A percentile compares a stretch with the other conserved stretches of the same genome.
Evolutionary conservation across 2,888 invertebrate genomes (phyloP).

Genomic region (Troilus luridus): DNA sequence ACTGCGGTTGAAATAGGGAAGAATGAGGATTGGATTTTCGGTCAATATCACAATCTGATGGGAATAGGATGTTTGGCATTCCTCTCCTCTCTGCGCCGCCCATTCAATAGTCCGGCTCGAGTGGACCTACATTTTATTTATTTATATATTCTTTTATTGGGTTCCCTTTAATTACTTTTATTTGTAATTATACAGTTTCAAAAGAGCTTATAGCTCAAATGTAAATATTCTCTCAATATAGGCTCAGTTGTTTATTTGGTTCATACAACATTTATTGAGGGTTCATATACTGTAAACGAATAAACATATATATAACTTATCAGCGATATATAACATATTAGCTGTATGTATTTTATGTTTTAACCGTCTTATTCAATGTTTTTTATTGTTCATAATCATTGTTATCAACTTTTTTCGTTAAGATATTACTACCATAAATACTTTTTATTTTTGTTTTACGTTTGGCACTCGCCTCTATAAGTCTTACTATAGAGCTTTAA

Average conservation of each 20-base stretch:
- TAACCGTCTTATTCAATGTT: too few relatives aligned
- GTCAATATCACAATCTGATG: slow-evolving; percentile 29
- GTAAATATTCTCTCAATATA: not conserved
- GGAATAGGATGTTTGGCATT: not conserved
- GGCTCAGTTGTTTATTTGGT: too few relatives aligned
- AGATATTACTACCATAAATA: too few relatives aligned
- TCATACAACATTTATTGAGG: too few relatives aligned
- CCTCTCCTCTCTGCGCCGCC: not conserved
- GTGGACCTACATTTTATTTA: not conserved
- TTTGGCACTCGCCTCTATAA: too few relatives aligned
- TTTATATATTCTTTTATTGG: not conserved
- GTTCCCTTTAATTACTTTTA: not conserved
- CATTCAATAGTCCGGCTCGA: not conserved
- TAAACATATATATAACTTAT: not conserved
- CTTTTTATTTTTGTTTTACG: too few relatives aligned
- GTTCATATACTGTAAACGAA: too few relatives aligned
- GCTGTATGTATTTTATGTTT: too few relatives aligned
- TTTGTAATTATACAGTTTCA: not conserved
- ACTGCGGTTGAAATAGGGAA: not conserved
- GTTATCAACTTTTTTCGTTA: too few relatives aligned
- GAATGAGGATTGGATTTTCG: slow-evolving; percentile 28
- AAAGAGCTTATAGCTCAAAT: not conserved
- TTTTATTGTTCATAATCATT: too few relatives aligned
- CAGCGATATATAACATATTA: too few relatives aligned
- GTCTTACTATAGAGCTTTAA: too few relatives aligned